Percentiles rank a stretch among this genome's conserved stretches.
Evolutionary conservation across 2,113 vertebrate species (phyloP).

Genomic region (Melospiza georgiana): DNA sequence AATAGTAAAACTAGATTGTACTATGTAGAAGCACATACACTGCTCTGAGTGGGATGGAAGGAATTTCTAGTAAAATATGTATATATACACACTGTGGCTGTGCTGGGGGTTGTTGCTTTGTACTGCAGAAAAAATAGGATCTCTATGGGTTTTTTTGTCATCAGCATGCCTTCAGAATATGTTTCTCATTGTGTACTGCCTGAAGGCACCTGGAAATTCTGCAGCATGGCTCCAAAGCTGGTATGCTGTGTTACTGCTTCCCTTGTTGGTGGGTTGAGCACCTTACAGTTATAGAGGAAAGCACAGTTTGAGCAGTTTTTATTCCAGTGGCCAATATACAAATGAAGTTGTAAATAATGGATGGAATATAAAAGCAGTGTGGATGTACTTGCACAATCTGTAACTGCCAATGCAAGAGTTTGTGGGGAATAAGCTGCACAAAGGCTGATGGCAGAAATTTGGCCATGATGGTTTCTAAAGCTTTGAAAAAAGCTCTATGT

Average conservation of each 20-base stretch:
- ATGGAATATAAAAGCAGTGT: neutral
- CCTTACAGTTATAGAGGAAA: neutral
- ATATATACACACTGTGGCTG: too few relatives aligned
- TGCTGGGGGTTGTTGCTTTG: neutral
- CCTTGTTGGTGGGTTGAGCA: neutral
- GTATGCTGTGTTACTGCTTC: neutral
- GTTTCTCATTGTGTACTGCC: neutral
- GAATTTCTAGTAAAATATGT: neutral
- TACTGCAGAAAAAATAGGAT: neutral
- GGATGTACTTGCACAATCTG: neutral
- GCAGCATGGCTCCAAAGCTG: neutral
- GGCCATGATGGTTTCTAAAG: neutral
- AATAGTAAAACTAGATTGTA: neutral
- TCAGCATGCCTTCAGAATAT: neutral
- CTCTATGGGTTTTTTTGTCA: neutral
- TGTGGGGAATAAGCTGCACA: neutral
- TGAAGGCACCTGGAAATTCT: neutral
- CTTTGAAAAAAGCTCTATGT: accelerated
- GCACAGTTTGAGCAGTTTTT: neutral
- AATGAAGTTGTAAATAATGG: neutral
- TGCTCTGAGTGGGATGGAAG: neutral
- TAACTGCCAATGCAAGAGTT: accelerated
- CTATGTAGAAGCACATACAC: neutral
- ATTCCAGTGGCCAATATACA: neutral
- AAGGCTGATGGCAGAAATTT: neutral